Percentiles rank a stretch among this genome's conserved stretches.
Conservation (phyloP, 2,113 vertebrate species). For the Beaufortia kweichowensis region DNA sequence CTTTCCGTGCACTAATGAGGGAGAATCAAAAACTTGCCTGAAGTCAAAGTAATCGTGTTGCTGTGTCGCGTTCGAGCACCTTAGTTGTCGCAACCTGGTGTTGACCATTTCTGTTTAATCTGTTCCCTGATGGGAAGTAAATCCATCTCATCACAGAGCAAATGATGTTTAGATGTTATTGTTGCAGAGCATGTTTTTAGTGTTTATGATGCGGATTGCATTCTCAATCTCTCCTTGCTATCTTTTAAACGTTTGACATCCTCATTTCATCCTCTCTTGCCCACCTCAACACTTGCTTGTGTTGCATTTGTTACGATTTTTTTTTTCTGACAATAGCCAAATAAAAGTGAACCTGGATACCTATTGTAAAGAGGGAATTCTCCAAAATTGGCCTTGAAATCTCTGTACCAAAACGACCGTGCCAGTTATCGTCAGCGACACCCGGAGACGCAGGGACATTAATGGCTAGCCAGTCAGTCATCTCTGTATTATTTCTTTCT, state of each 20-base stretch:
- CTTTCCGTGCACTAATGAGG: slow-evolving; percentile 50
- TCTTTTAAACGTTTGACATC: neutral
- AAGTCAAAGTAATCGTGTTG: slow-evolving; percentile 30
- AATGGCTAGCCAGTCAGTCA: slow-evolving; percentile 9
- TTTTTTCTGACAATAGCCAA: neutral
- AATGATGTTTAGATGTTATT: slow-evolving; percentile 13
- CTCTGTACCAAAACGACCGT: neutral
- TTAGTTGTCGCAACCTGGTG: neutral
- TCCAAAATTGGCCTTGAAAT: slow-evolving; percentile 7
- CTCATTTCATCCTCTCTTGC: neutral
- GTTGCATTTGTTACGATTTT: neutral
- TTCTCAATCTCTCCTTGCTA: neutral
- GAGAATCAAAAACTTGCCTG: slow-evolving; percentile 35
- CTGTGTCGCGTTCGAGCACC: slow-evolving; percentile 2
- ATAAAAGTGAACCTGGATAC: neutral
- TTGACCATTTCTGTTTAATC: neutral
- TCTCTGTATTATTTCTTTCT: slow-evolving; percentile 41
- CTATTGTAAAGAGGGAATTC: neutral
- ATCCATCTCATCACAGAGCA: slow-evolving; percentile 20
- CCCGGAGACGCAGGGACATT: neutral
- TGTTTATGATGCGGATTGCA: neutral
- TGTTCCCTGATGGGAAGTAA: slow-evolving; percentile 38
- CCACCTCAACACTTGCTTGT: too few species aligned
- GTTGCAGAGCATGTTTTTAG: slow-evolving; percentile 7
- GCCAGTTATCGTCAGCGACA: neutral